These are phyloP conservation scores for Anas bahamensis DNA, from an alignment of 2,797 vertebrate genomes.

Conservation along the genomic window DNA sequence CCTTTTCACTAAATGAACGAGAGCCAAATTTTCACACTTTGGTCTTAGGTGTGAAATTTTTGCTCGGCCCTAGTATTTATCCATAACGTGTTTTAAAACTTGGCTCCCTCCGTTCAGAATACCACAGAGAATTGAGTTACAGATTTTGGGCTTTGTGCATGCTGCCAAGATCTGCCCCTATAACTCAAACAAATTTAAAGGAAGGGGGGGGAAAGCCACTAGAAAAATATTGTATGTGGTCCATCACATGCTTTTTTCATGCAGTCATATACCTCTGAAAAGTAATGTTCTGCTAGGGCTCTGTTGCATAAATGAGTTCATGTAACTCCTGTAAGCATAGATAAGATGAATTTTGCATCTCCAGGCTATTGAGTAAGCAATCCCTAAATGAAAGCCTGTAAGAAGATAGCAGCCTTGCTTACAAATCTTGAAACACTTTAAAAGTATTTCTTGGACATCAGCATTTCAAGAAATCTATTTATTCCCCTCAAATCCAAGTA, in stretches of 20 bases:
- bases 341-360: slow-evolving; percentile 29
- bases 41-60: slow-evolving; percentile 61
- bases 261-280: slow-evolving; percentile 57
- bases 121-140: slow-evolving; percentile 66
- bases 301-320: neutral
- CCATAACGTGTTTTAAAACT: slow-evolving; percentile 60
- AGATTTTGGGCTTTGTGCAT: slow-evolving; percentile 38
- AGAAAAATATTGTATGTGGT: slow-evolving; percentile 46
- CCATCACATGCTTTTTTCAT: slow-evolving; percentile 60
- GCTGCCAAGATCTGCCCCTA: slow-evolving; percentile 64
- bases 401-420: slow-evolving; percentile 25
- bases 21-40: slow-evolving; percentile 71
- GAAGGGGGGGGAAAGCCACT: neutral
- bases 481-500: slow-evolving; percentile 10
- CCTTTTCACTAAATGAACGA: slow-evolving; percentile 58
- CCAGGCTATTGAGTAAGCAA: neutral
- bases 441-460: slow-evolving; percentile 36
- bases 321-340: slow-evolving; percentile 11
- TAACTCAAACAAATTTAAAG: slow-evolving; percentile 56
- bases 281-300: slow-evolving; percentile 15
- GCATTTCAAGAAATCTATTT: slow-evolving; percentile 36
- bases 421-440: neutral
- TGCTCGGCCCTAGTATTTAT: slow-evolving; percentile 55
- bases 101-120: slow-evolving; percentile 5
- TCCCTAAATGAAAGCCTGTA: neutral